These are phyloP conservation scores for Cariama cristata DNA, from an alignment of 2,113 vertebrate genomes.

Conservation along the genomic window DNA sequence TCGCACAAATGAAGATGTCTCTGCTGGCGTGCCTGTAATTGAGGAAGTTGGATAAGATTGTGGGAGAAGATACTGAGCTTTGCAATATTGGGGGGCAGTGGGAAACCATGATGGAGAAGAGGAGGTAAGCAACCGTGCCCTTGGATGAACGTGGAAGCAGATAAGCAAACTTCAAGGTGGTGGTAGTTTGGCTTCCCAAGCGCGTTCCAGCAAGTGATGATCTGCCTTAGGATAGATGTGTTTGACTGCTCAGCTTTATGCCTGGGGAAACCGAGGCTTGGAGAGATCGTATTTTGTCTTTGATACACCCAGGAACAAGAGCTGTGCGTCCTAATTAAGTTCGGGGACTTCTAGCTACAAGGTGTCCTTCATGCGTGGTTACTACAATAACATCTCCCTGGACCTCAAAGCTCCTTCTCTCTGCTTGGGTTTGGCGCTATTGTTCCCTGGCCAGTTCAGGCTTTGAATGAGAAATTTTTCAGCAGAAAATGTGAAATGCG, in stretches of 20 bases:
- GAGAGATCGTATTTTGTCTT: background rate
- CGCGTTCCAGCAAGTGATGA: background rate
- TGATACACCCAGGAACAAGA: background rate
- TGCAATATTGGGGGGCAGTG: background rate
- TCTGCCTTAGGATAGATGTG: background rate
- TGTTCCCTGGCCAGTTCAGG: background rate
- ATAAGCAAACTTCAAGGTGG: background rate
- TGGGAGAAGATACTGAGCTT: background rate
- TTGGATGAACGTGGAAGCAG: background rate
- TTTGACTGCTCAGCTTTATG: background rate
- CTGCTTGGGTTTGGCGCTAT: background rate
- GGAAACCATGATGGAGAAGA: background rate
- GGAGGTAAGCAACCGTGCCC: accelerated
- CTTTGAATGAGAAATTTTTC: background rate
- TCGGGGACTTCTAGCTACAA: background rate
- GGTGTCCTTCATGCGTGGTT: background rate
- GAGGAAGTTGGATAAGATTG: background rate
- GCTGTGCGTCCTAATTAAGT: background rate
- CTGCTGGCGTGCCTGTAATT: background rate
- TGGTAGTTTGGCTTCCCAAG: background rate
- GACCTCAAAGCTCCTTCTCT: background rate
- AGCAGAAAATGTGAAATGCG: background rate
- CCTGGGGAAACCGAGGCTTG: slow-evolving; percentile 26
- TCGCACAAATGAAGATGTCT: background rate
- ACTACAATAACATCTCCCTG: background rate